Percentiles rank a stretch among this genome's conserved stretches.
These are phyloP conservation scores for Disparrhopalites patrizii DNA, from an alignment of 2,888 invertebrate species.

Conservation along the genomic window DNA sequence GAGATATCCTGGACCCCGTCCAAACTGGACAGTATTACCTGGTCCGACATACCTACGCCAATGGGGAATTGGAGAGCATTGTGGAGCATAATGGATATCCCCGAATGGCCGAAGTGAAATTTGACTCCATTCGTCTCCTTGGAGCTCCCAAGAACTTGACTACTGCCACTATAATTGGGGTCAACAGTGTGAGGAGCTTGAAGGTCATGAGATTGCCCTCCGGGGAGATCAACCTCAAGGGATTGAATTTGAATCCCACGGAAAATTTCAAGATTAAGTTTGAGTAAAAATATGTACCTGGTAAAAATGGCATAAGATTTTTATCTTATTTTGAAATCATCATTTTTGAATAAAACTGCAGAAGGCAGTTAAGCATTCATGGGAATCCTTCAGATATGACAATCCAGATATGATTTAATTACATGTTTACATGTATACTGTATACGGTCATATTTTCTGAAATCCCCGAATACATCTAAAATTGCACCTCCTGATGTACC, in stretches of 20 bases:
- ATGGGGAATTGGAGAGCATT: constrained; percentile 14
- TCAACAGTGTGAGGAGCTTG: constrained; percentile 31
- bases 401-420: too few relatives aligned
- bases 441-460: too few relatives aligned
- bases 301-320: too few relatives aligned
- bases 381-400: too few relatives aligned
- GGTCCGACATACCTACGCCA: constrained; percentile 25
- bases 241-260: neutral
- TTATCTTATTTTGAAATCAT: too few relatives aligned
- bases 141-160: constrained; percentile 29
- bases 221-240: neutral
- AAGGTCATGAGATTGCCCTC: neutral
- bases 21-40: constrained; percentile 37
- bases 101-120: constrained; percentile 28
- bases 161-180: constrained; percentile 25
- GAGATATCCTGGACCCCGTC: constrained; percentile 59
- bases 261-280: neutral
- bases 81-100: constrained; percentile 35
- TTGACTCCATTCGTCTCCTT: constrained; percentile 36
- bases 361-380: too few relatives aligned
- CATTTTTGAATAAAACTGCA: too few relatives aligned
- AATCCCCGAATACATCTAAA: too few relatives aligned
- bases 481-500: too few relatives aligned
- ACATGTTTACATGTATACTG: too few relatives aligned
- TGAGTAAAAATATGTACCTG: too few relatives aligned